Evolutionary conservation across 2,797 vertebrate genomes (phyloP), one percentile per base, ranked within the genome.

Genomic region (Sebastes iracundus): DNA sequence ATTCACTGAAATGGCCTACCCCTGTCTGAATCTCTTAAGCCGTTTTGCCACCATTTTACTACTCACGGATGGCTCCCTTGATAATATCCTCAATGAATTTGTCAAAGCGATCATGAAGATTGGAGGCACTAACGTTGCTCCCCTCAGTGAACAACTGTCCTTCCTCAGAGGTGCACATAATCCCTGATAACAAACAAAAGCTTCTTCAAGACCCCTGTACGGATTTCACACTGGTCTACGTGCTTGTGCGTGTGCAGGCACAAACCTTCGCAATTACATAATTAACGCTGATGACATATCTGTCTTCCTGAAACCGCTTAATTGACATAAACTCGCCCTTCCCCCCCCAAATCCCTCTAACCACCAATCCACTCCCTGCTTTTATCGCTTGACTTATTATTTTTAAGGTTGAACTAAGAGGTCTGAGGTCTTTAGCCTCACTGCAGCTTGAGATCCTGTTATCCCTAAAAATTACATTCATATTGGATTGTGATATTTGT

Each of bases 81-180:
- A 78, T 63, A 72, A 64, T 72, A 58, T 27, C 52, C 14, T 58
- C 56, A 77, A 22, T 67, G n/a, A 59, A 72, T 49, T 59, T 33
- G 13, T 70, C 61, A 81, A 72, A 66, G 18, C 4, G 4, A 33
- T 23, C 5, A 14, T 38, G 30, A 59, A 14, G 8, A 4, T 63
- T 32, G 49, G 52, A 58, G 60, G 49, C 18, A 33, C 12, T 14
- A 8, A 3, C 28, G 12, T 53, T 30, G 13, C 9, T 55, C 56
- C 63, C 13, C 32, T 46, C 14, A 59, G 53, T 23, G 38, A 56
- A 20, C 20, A 30, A 38, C 30, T 42, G 9, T 60, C 64, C 52
- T 62, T 63, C 33, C 59, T 55, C 23, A 1, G 58, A 49, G 20
- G 67, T 58, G 32, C 30, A 10, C n/a, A 7, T 56, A 18, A 58